Conservation (phyloP, 2,888 invertebrate species). For the Pollenia angustigena region DNA sequence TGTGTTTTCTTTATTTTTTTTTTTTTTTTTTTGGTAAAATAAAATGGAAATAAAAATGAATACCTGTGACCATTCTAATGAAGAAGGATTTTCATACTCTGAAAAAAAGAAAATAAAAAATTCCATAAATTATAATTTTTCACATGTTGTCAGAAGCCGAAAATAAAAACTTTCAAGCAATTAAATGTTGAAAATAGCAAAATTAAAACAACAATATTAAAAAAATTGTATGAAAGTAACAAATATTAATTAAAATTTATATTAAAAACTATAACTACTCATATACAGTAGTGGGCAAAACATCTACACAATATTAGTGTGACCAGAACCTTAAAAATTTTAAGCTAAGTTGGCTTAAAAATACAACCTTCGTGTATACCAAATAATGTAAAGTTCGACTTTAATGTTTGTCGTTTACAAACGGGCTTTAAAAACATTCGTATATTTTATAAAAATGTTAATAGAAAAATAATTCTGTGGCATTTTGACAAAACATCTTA, state of each 20-base stretch:
- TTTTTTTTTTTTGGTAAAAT: neutral
- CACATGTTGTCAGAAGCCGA: neutral
- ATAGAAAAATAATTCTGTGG: no score
- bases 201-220: slow-evolving; percentile 13
- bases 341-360: no score
- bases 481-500: no score
- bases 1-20: no score
- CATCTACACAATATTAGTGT: neutral
- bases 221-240: slow-evolving; percentile 1
- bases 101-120: slow-evolving; percentile 1
- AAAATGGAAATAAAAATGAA: slow-evolving; percentile 18
- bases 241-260: slow-evolving; percentile 40
- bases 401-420: no score
- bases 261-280: slow-evolving; percentile 18
- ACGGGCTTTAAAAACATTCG: no score
- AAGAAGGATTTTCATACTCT: slow-evolving; percentile 8
- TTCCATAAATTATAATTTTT: slow-evolving; percentile 34
- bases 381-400: no score
- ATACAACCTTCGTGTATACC: no score
- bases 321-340: no score
- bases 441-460: no score
- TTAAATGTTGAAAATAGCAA: slow-evolving; percentile 38
- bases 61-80: slow-evolving; percentile 32
- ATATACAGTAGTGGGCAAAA: neutral
- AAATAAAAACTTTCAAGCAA: slow-evolving; percentile 33